phyloP scores from a whole-genome alignment of 2,888 invertebrate genomes.

The Drepana falcataria region DNA sequence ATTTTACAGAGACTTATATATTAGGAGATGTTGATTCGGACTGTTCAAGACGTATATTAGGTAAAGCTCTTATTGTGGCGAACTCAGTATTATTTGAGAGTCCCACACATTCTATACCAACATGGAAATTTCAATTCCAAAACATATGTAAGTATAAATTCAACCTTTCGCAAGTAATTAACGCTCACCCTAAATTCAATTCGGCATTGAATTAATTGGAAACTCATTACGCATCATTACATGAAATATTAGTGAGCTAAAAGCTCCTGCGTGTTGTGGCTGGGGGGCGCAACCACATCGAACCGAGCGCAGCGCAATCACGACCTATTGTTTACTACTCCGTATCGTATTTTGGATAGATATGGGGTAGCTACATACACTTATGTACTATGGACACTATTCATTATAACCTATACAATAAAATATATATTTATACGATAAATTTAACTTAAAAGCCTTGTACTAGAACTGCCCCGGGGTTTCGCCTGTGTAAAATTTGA shows the following conservation, averaged over 20 bases:
- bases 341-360: slow-evolving; percentile 7
- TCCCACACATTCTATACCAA: too few relatives aligned
- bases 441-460: too few relatives aligned
- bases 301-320: slow-evolving; percentile 48
- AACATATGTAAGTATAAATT: background rate
- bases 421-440: too few relatives aligned
- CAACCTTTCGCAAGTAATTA: background rate
- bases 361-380: slow-evolving; percentile 4
- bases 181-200: background rate
- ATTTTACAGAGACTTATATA: background rate
- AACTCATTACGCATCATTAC: slow-evolving; percentile 34
- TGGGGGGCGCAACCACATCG: slow-evolving; percentile 45
- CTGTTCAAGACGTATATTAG: too few relatives aligned
- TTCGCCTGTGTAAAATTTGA: too few relatives aligned
- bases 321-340: slow-evolving; percentile 40
- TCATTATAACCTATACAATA: too few relatives aligned
- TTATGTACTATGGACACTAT: slow-evolving; percentile 5
- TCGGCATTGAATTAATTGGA: slow-evolving; percentile 26
- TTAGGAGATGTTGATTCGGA: too few relatives aligned
- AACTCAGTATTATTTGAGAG: too few relatives aligned
- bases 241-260: slow-evolving; percentile 34
- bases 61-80: too few relatives aligned
- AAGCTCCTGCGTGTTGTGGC: slow-evolving; percentile 22
- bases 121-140: background rate
- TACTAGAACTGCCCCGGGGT: too few relatives aligned